Conservation (phyloP, 1,140 invertebrate species). For the Philotrypesis tridentata region DNA sequence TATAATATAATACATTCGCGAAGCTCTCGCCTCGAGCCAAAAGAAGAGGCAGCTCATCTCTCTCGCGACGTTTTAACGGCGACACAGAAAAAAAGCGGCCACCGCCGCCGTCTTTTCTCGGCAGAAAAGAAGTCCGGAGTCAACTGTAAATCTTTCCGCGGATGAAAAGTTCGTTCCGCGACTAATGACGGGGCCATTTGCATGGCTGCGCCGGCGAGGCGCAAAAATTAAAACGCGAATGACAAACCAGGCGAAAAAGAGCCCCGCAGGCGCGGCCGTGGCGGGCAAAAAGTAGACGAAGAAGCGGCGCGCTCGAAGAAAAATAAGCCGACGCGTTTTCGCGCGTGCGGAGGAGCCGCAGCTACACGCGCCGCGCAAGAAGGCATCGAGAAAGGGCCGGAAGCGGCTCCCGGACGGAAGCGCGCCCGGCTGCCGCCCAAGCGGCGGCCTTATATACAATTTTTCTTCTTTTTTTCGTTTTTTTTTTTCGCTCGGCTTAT, state of each 20-base stretch:
- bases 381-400: slow-evolving; percentile 8
- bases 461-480: not conserved
- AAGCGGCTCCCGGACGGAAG: not conserved
- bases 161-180: not conserved
- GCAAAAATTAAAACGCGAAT: slow-evolving; percentile 1
- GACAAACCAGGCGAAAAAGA: not conserved
- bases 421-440: not conserved
- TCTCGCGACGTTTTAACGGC: not conserved
- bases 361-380: too few relatives aligned
- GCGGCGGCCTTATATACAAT: slow-evolving; percentile 1
- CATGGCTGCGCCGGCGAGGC: not conserved
- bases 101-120: not conserved
- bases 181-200: not conserved
- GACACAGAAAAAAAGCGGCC: not conserved
- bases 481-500: not conserved
- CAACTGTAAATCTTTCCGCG: not conserved
- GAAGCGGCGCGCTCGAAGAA: not conserved
- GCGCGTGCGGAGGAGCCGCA: not conserved
- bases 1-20: too few relatives aligned
- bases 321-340: not conserved
- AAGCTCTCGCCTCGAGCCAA: not conserved
- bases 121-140: not conserved
- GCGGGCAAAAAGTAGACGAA: too few relatives aligned
- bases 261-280: not conserved
- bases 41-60: not conserved